Evolutionary conservation across 1,140 invertebrate genomes (phyloP), one percentile per base, ranked within the genome.

Genomic region (Pseudoatta argentina): DNA sequence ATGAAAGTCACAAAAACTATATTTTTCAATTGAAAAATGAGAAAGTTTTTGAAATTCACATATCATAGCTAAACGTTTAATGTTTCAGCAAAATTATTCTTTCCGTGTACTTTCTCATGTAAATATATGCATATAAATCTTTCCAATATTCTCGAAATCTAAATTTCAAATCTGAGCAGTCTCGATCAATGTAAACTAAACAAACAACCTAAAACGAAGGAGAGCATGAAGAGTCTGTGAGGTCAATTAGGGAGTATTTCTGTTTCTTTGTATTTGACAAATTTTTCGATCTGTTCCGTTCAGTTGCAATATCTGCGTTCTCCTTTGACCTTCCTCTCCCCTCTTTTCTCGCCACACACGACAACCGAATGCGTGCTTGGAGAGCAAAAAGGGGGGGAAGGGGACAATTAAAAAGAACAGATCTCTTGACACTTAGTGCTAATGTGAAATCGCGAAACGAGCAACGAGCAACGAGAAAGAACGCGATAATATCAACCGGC

Each of bases 401-500:
- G 8, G 34, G 34, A 10, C 27, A 57, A 10, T 27, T 27, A 27
- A 48, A 39, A 76, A 59, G 18, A 34, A 64, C 27, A 66, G 44
- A 78, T 24, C 24, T 44, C 67, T 71, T 30, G 30, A 81, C 77
- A 81, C 77, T 81, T 81, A 8, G 24, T 18, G 51, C 5, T 34
- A 66, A 21, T 34, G 39, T 12, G 21, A 81, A 81, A 71, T 71
- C 64, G 30, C 63, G 64, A 57, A 44, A n/a, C 61, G 27, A n/a
- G 64, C 66, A 88, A 55, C 67, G 61, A 88, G 69, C 66, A 88
- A 55, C 67, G 61, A 88, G 69, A 86, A 82, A 48, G 57, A 55
- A 85, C 48, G 66, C 57, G 59, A 81, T 79, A 77, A 48, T 82
- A 87, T 39, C 72, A 88, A n/a, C 85, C 66, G 66, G 39, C 39